phyloP scores from a whole-genome alignment of 2,797 vertebrate species.

The Rhabdophis nuchalis region DNA sequence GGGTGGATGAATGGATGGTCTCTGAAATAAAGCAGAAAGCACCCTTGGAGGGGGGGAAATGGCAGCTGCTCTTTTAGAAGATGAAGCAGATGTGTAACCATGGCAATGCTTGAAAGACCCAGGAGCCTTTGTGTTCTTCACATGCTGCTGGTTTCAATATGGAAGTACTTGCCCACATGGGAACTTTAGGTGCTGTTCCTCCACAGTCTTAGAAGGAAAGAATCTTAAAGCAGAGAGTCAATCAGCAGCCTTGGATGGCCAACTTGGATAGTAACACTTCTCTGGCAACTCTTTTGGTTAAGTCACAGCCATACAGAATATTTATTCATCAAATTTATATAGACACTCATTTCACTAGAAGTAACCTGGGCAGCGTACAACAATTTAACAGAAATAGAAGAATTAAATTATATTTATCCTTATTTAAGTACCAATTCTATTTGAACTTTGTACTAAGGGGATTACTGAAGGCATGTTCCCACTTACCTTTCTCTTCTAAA shows the following conservation, averaged over 20 bases:
- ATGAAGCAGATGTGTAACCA: constrained; percentile 7
- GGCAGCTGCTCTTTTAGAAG: not conserved
- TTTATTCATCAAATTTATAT: not conserved
- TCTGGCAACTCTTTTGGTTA: not conserved
- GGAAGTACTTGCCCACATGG: constrained; percentile 8
- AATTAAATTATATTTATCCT: not conserved
- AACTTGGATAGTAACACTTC: not conserved
- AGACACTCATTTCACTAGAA: not conserved
- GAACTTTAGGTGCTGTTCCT: not conserved
- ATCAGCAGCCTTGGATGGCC: not conserved
- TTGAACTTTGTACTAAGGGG: not conserved
- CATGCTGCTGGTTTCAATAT: constrained; percentile 2
- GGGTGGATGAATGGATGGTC: not conserved
- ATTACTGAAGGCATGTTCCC: not conserved
- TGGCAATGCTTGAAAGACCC: not conserved
- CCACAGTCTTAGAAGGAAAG: not conserved
- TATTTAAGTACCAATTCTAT: not conserved
- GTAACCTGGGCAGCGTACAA: not conserved
- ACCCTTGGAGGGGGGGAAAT: not conserved
- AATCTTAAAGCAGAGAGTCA: not conserved
- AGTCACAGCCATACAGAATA: not conserved
- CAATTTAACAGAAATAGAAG: not conserved
- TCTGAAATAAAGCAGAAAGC: constrained; percentile 1
- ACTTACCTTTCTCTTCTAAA: not conserved
- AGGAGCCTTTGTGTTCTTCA: constrained; percentile 5